These are phyloP conservation scores for Vulpes ferrilata DNA, from an alignment of 2,113 vertebrate species.

Conservation along the genomic window DNA sequence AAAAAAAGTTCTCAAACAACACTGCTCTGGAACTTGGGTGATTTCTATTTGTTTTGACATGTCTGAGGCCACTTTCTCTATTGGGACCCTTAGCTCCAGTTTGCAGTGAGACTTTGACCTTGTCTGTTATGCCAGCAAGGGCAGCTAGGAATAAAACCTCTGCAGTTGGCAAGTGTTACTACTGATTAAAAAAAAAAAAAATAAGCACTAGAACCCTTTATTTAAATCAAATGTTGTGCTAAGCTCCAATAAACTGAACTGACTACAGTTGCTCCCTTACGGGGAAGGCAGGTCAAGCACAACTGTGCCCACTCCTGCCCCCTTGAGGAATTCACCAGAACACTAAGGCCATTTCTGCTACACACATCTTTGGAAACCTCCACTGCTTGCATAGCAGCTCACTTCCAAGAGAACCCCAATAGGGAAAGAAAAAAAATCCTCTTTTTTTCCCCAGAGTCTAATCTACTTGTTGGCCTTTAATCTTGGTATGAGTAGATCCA, in stretches of 20 bases:
- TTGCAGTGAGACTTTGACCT: neutral
- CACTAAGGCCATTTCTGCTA: neutral
- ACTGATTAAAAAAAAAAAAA: no score
- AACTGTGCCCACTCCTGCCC: neutral
- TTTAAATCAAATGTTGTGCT: neutral
- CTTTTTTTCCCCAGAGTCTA: neutral
- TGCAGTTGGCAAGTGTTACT: neutral
- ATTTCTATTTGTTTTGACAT: neutral
- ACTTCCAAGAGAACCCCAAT: neutral
- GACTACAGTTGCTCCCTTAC: neutral
- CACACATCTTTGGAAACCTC: neutral
- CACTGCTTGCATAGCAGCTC: neutral
- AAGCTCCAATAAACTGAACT: neutral
- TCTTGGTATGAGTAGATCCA: neutral
- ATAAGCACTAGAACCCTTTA: neutral
- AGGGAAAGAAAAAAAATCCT: neutral
- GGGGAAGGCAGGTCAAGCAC: fast-evolving
- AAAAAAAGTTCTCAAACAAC: neutral
- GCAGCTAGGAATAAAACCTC: neutral
- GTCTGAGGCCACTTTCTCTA: neutral
- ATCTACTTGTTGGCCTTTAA: neutral
- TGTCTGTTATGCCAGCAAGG: neutral
- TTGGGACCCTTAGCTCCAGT: neutral
- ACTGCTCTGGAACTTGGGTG: neutral
- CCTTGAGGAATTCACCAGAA: neutral